Conservation (phyloP, 2,113 vertebrate species). For the Apodemus sylvaticus region DNA sequence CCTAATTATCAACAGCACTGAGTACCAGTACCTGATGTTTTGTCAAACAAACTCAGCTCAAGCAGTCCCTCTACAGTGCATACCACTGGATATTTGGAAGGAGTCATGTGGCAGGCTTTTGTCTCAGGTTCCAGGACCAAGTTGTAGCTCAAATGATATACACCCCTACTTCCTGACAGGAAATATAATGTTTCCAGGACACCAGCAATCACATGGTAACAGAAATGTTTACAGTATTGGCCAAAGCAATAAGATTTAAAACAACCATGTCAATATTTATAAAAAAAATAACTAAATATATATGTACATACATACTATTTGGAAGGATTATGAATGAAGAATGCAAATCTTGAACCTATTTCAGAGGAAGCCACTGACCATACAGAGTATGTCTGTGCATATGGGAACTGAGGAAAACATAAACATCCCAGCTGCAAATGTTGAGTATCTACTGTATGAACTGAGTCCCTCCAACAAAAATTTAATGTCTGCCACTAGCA, state of each 20-base stretch:
- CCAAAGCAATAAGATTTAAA: background rate
- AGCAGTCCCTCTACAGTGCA: background rate
- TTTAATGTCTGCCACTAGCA: fast-evolving
- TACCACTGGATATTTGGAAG: background rate
- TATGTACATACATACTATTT: too few relatives aligned
- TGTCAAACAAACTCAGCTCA: fast-evolving
- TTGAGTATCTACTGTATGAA: background rate
- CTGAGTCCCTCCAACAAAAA: background rate
- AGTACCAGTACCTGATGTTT: background rate
- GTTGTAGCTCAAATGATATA: background rate
- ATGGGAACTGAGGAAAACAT: background rate
- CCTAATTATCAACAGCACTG: background rate
- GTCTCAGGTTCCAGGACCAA: background rate
- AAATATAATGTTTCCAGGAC: background rate
- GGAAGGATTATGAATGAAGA: background rate
- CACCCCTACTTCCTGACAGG: fast-evolving
- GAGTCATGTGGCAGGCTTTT: background rate
- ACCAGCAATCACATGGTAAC: background rate
- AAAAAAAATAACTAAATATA: background rate
- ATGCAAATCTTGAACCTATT: background rate
- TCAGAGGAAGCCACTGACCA: fast-evolving
- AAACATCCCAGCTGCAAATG: background rate
- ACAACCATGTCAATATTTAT: background rate
- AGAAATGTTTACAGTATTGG: background rate
- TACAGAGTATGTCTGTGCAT: background rate